Base-by-base conservation (phyloP, 2,888 invertebrate species). In the Drosophila meridiana region DNA sequence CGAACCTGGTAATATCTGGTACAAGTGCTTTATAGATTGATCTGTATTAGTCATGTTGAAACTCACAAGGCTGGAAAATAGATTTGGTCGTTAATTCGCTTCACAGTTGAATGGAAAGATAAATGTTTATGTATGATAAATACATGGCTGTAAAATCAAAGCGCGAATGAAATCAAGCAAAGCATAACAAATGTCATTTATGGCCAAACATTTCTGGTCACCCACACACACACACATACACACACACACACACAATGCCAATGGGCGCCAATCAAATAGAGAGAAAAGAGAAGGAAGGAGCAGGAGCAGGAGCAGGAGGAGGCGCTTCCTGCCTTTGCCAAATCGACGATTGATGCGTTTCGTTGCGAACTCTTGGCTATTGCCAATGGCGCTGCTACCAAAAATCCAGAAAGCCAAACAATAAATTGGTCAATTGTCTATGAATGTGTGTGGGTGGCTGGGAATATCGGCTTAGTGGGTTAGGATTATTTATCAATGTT, bases 401-500 rank as follows among this genome's bases (percentile, higher is more conserved):
- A 14, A 42, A 14, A 43, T 56, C 38, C 20, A 32, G 56, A 78
- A 86, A 69, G 73, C 73, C 79, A 76, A 80, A 83, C 89, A 89
- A 87, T 89, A 88, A 83, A 79, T 89, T 72, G 82, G 76, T 55
- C 70, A 83, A 84, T 80, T 87, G 79, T 78, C 86, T 78, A 75
- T 86, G 82, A 80, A 82, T 78, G n/a, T 56, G 56, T 42, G 57
- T 42, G 34, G 9, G 13, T 9, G 30, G 30, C 36, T 40, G 20
- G 53, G 11, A 20, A 30, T 11, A 30, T 40, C 43, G 28, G 20
- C n/a, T 5, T 6, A 30, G 40, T 2, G 36, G 59, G 55, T 43
- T 55, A 52, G 70, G 73, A 90, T 83, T 86, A 90, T 90, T 90
- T 91, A 91, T 90, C 90, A 90, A 90, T 90, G 90, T 85, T 88